phyloP scores from a whole-genome alignment of 1,140 invertebrate species.

The Trigoniulus corallinus region DNA sequence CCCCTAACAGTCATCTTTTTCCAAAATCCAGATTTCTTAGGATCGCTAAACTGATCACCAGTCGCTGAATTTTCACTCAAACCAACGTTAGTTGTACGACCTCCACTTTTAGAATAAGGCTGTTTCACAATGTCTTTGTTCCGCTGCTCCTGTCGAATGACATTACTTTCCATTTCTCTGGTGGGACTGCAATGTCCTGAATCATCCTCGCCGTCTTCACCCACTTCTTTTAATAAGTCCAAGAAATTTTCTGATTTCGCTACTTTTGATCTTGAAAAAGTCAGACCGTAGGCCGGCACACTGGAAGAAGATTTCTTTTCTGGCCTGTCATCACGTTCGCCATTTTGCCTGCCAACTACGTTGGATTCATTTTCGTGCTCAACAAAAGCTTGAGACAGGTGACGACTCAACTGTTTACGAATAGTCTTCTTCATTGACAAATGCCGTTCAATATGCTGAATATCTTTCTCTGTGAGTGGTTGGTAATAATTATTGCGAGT shows the following conservation, averaged over 20 bases:
- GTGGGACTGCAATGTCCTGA: background rate
- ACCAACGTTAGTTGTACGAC: background rate
- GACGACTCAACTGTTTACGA: slow-evolving; percentile 65
- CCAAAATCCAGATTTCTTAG: background rate
- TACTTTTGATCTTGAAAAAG: background rate
- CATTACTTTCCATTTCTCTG: background rate
- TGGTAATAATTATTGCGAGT: background rate
- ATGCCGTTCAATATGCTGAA: slow-evolving; percentile 58
- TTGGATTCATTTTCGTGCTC: background rate
- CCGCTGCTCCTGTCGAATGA: too few species aligned
- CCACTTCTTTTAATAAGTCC: background rate
- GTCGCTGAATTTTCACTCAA: background rate
- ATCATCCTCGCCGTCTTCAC: background rate
- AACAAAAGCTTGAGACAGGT: slow-evolving; percentile 27
- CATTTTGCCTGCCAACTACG: background rate
- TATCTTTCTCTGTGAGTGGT: slow-evolving; percentile 37
- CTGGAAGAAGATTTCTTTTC: background rate
- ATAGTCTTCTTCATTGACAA: slow-evolving; percentile 76
- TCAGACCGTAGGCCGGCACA: background rate
- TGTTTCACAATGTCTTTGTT: too few species aligned
- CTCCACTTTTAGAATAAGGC: background rate
- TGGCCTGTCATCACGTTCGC: background rate
- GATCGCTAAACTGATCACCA: background rate
- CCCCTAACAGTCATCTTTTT: background rate
- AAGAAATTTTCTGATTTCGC: background rate